Evolutionary conservation across 2,888 invertebrate genomes (phyloP), one percentile per base, ranked within the genome.

Genomic region (Gerris lacustris): DNA sequence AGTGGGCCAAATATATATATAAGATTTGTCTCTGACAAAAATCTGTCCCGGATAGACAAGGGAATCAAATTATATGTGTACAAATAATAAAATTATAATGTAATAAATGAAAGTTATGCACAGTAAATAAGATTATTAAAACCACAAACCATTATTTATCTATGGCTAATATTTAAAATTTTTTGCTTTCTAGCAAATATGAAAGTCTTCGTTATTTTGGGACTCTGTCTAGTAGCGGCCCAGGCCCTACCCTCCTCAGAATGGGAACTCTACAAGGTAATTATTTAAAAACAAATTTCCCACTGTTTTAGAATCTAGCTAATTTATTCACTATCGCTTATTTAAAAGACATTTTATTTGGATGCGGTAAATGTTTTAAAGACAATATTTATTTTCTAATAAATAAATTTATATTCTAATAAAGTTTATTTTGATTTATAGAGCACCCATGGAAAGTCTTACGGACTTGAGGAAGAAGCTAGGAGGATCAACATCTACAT

Each of bases 401-500:
- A 31, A 31, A 31, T 31, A 31, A 1, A 31, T 31, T 31, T 31
- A 2, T 2, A 31, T 31, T 31, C 31, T 31, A 55, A 55, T 55
- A 2, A 15, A 55, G 9, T 55, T 2, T 11, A 55, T 55, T 2
- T 55, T 1, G 15, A 11, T 55, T 55, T 55, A 2, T 55, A 55
- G 55, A 15, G 15, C 9, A 9, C 9, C 55, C 55, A 55, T 31
- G 66, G 64, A 2, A 71, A 70, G 63, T 1, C 15, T 7, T 73
- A 73, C 45, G 68, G 45, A 9, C 62, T 62, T 6, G 71, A 69
- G 6, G 76, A 78, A 47, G 77, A 78, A 47, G 71, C 73, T 64
- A 73, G 74, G 67, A 76, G 79, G 6, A 78, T 78, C n/a, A 74
- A 75, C 0, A 71, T 79, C 7, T 81, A 76, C 69, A 71, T 74